Percentiles rank a stretch among this genome's conserved stretches.
phyloP scores from a whole-genome alignment of 1,140 invertebrate genomes.

The Panagrolaimus sp. region DNA sequence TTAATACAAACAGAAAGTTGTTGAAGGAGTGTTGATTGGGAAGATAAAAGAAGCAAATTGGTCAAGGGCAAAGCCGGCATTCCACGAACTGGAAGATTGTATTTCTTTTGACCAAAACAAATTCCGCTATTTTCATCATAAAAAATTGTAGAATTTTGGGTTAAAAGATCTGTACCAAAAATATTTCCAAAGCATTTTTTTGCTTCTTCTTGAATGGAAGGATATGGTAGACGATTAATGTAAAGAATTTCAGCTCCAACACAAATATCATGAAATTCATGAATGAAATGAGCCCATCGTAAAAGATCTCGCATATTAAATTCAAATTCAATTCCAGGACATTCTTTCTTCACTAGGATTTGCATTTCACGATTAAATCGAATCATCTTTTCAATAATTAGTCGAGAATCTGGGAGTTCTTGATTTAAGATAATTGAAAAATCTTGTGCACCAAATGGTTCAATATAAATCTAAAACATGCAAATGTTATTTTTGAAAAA shows the following conservation, averaged over 20 bases:
- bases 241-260: slow-evolving; percentile 74
- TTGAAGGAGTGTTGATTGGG: slow-evolving; percentile 69
- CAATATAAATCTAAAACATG: slow-evolving; percentile 71
- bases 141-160: slow-evolving; percentile 27
- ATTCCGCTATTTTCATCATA: slow-evolving; percentile 5
- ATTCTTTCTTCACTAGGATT: background rate
- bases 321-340: slow-evolving; percentile 70
- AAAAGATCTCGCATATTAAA: slow-evolving; percentile 91
- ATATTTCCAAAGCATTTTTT: background rate
- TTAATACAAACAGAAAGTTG: slow-evolving; percentile 75
- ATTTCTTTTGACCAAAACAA: slow-evolving; percentile 12
- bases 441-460: slow-evolving; percentile 73
- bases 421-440: slow-evolving; percentile 66
- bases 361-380: slow-evolving; percentile 67
- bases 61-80: background rate
- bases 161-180: slow-evolving; percentile 17
- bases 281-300: slow-evolving; percentile 68
- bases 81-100: background rate
- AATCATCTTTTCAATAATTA: slow-evolving; percentile 67
- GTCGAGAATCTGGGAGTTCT: slow-evolving; percentile 35
- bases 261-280: slow-evolving; percentile 63
- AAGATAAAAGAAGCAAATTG: slow-evolving; percentile 64
- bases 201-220: background rate
- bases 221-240: slow-evolving; percentile 72
- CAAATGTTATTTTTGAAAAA: background rate